phyloP scores from a whole-genome alignment of 1,140 invertebrate genomes.

The Zaprionus taronus region DNA sequence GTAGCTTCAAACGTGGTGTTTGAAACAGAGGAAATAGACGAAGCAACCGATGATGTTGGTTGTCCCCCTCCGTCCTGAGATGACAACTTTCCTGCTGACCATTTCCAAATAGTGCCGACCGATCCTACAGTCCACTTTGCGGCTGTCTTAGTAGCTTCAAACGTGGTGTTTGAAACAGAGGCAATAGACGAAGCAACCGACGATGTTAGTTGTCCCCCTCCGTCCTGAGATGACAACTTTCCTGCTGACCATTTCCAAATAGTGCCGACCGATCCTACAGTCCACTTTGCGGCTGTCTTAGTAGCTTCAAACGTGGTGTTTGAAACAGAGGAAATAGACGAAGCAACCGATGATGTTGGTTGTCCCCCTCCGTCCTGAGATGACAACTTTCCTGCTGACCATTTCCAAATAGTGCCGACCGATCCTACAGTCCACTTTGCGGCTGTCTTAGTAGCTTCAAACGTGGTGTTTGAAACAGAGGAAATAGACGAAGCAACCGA shows the following conservation, averaged over 20 bases:
- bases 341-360: neutral
- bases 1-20: neutral
- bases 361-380: neutral
- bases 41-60: too few species aligned
- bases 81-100: neutral
- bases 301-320: neutral
- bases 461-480: neutral
- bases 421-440: neutral
- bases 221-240: constrained; percentile 4
- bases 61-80: neutral
- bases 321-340: neutral
- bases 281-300: neutral
- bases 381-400: neutral
- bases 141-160: neutral
- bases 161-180: neutral
- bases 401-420: neutral
- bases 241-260: neutral
- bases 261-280: neutral
- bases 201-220: neutral
- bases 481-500: neutral
- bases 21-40: neutral
- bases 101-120: neutral
- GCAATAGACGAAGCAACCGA: neutral
- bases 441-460: neutral
- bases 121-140: constrained; percentile 6